Conservation (phyloP, 1,140 invertebrate genomes). For the Ceratitis capitata region DNA sequence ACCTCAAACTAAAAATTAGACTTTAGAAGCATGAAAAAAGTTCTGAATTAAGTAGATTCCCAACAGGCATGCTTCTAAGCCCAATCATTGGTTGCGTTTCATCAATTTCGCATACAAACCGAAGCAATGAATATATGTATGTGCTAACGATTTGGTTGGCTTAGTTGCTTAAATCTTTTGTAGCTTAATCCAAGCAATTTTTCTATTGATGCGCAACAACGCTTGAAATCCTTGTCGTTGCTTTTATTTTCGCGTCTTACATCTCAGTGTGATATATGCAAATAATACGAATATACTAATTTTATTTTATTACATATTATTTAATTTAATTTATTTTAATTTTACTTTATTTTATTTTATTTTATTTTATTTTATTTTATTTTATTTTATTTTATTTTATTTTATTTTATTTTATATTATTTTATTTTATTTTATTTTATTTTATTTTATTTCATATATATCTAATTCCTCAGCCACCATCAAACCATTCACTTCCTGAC, state of each 20-base stretch:
- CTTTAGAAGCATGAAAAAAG: too few species aligned
- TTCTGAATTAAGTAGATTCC: too few species aligned
- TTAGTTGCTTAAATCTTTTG: conserved; percentile 30
- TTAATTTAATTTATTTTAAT: too few species aligned
- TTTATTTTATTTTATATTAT: too few species aligned
- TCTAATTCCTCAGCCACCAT: not conserved
- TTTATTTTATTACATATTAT: too few species aligned
- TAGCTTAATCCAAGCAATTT: conserved; percentile 34
- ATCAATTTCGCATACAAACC: not conserved
- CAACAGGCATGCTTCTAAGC: not conserved
- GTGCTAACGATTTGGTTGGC: not conserved
- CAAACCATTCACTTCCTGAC: not conserved
- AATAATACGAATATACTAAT: too few species aligned
- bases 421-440: too few species aligned
- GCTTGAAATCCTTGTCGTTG: not conserved
- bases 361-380: too few species aligned
- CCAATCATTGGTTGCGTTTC: not conserved
- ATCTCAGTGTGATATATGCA: too few species aligned
- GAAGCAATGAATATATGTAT: not conserved
- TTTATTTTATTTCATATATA: not conserved
- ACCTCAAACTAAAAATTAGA: too few species aligned
- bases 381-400: too few species aligned
- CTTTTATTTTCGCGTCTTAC: not conserved
- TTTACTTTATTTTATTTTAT: too few species aligned
- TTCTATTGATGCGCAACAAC: not conserved